A percentile compares a stretch with the other conserved stretches of the same genome.
phyloP scores from a whole-genome alignment of 2,113 vertebrate genomes.

The Podarcis muralis region DNA sequence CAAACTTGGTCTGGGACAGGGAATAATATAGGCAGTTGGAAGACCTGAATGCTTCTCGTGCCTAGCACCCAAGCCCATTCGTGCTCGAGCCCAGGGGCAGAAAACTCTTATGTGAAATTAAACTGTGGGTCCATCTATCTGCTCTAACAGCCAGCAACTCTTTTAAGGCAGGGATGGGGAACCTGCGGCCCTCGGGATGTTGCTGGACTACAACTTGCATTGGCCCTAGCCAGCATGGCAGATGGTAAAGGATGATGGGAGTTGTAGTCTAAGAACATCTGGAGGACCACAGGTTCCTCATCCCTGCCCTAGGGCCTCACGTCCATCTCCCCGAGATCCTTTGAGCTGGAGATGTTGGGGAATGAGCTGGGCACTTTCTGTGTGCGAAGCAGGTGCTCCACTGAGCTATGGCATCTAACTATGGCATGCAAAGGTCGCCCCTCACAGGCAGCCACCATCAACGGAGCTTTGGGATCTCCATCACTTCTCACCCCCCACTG shows the following conservation, averaged over 20 bases:
- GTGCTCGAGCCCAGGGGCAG: neutral
- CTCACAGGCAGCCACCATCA: neutral
- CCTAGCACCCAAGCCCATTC: neutral
- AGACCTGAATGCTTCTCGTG: neutral
- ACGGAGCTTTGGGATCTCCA: neutral
- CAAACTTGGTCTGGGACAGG: conserved; percentile 86
- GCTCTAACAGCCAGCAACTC: neutral
- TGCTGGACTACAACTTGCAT: neutral
- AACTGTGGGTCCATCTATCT: neutral
- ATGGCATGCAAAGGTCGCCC: neutral
- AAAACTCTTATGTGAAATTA: neutral
- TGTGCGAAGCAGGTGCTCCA: neutral
- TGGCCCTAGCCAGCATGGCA: neutral
- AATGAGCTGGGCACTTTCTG: neutral
- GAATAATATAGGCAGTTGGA: neutral
- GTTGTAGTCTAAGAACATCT: neutral
- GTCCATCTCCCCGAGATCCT: too few relatives aligned
- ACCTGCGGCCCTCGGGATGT: neutral
- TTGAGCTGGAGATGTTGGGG: neutral
- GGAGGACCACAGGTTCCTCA: neutral
- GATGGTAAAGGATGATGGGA: neutral
- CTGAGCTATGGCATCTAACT: neutral
- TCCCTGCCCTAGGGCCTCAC: neutral
- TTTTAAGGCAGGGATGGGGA: too few relatives aligned
- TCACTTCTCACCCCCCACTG: neutral